phyloP scores from a whole-genome alignment of 1,140 invertebrate genomes.

The Calliopsis andreniformis region DNA sequence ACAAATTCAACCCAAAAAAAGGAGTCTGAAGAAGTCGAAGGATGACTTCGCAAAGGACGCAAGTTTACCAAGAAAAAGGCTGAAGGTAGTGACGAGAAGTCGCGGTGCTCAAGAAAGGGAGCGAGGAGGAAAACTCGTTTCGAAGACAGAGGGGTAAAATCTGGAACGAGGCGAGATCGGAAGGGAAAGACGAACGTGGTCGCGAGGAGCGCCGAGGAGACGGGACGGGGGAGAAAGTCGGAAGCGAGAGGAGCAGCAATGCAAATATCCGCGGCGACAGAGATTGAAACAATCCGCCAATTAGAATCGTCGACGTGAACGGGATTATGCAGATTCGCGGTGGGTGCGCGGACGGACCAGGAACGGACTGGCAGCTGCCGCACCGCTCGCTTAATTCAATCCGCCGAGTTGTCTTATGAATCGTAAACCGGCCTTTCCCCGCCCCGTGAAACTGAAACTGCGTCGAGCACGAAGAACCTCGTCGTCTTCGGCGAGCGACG shows the following conservation, averaged over 20 bases:
- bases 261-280: constrained; percentile 76
- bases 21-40: constrained; percentile 3
- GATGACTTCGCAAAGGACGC: background rate
- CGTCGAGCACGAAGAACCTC: constrained; percentile 10
- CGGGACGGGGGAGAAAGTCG: background rate
- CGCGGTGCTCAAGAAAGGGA: constrained; percentile 5
- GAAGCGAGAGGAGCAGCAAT: constrained; percentile 65
- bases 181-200: constrained; percentile 5
- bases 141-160: background rate
- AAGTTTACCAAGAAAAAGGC: background rate
- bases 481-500: constrained; percentile 26
- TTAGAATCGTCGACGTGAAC: constrained; percentile 80
- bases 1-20: too few species aligned
- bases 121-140: constrained; percentile 31
- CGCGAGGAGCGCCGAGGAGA: background rate
- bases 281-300: constrained; percentile 82
- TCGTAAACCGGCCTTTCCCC: constrained; percentile 74
- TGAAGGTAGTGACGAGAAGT: constrained; percentile 14
- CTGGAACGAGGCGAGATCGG: background rate
- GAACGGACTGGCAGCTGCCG: constrained; percentile 76
- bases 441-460: constrained; percentile 70
- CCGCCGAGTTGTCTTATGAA: constrained; percentile 80
- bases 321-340: constrained; percentile 80
- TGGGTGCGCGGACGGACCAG: constrained; percentile 59
- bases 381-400: constrained; percentile 78